Evolutionary conservation across 2,113 vertebrate species (phyloP), one percentile per base, ranked within the genome.

Genomic region (Donacobius atricapilla): DNA sequence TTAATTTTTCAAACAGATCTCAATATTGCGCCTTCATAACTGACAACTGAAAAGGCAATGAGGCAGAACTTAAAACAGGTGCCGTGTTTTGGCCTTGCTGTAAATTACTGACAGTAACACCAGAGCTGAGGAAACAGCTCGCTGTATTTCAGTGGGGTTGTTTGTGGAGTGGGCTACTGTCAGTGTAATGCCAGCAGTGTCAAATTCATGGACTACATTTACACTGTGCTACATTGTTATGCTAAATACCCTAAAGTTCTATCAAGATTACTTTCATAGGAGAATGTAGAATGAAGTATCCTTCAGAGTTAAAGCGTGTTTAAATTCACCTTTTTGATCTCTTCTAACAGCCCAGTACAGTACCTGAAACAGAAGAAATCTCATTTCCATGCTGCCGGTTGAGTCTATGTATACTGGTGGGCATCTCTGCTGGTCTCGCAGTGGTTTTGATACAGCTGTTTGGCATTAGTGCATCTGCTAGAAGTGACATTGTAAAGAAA

Each of bases 1-100:
- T 81, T 95, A 64, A 80, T 96, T 96, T 96, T 96, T 92, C 96
- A 96, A 95, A 85, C 51, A 94, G 77, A 79, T 24, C 14, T 61
- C 84, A 61, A 2, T 93, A 75, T 60, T 83, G 66, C 91, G 35
- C 91, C 68, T 95, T 95, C 65, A 80, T 92, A 94, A 93, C 53
- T 58, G 77, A 82, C 96, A 72, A 89, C 78, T 80, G 90, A 93
- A 87, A 91, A 96, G 71, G 76, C 79, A 91, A 50, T 79, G 80
- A 93, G 94, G 39, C 50, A 71, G 50, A 92, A 63, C 50, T 93
- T 90, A 83, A 92, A 96, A 72, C 23, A 90, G 95, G 45, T 28
- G 10, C 3, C 3, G 0, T 30, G 5, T 76, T 90, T 94, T 92
- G 65, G 40, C 35, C 48, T 93, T 86, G 50, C 70, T 92, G 63